Conservation (phyloP, 2,888 invertebrate species). For the Agriotes lineatus region DNA sequence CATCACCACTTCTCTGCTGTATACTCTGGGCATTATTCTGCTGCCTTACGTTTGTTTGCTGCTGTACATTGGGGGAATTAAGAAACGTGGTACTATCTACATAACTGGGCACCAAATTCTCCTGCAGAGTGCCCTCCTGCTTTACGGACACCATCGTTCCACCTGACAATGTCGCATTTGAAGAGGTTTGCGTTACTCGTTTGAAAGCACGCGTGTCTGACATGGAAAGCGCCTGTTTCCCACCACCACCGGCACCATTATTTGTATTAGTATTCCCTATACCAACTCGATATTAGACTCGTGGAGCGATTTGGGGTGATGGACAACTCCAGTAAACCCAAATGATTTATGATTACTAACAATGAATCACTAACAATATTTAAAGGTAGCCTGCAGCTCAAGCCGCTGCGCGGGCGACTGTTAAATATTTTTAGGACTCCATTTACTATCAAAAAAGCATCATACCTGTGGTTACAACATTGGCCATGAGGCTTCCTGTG, state of each 20-base stretch:
- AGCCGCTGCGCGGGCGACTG: background rate
- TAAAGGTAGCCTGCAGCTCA: too few relatives aligned
- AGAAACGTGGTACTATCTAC: conserved; percentile 82
- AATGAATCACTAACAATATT: background rate
- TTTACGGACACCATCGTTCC: conserved; percentile 75
- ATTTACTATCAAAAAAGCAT: conserved; percentile 13
- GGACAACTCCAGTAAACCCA: background rate
- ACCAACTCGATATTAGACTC: conserved; percentile 38
- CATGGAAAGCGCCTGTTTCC: conserved; percentile 56
- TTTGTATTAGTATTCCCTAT: conserved; percentile 60
- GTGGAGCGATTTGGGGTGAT: background rate
- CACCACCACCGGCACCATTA: conserved; percentile 52
- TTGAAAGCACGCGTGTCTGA: conserved; percentile 60
- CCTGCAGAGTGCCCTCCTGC: conserved; percentile 75
- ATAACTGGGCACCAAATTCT: conserved; percentile 75
- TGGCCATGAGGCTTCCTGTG: conserved; percentile 64
- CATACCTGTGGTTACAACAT: conserved; percentile 69
- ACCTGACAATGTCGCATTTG: conserved; percentile 63
- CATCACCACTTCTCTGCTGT: conserved; percentile 61
- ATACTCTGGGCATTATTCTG: conserved; percentile 56
- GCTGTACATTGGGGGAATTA: conserved; percentile 70
- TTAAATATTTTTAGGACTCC: background rate
- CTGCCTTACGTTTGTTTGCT: conserved; percentile 57
- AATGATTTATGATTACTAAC: too few relatives aligned
- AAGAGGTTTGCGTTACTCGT: conserved; percentile 59